Percentiles rank a stretch among this genome's conserved stretches.
These are phyloP conservation scores for Acridotheres tristis DNA, from an alignment of 2,797 vertebrate genomes.

Conservation along the genomic window DNA sequence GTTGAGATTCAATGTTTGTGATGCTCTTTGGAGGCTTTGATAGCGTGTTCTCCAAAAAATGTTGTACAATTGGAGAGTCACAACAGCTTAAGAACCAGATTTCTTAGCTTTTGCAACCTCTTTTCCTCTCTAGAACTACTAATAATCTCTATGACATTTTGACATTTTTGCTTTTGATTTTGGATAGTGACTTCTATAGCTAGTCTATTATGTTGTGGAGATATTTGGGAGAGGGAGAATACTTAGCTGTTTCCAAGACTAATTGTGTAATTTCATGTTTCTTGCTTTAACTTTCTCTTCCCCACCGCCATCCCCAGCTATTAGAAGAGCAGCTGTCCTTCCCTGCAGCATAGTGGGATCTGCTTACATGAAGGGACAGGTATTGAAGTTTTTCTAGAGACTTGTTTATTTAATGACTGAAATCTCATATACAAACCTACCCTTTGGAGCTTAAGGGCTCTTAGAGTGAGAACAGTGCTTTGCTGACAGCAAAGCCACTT, in stretches of 20 bases:
- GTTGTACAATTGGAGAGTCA: not conserved
- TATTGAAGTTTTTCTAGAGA: slow-evolving; percentile 20
- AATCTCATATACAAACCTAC: slow-evolving; percentile 26
- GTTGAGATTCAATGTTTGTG: not conserved
- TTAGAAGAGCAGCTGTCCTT: not conserved
- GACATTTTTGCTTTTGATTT: not conserved
- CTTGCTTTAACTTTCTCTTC: not conserved
- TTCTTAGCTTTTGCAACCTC: not conserved
- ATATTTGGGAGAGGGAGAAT: not conserved
- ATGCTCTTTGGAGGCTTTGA: not conserved
- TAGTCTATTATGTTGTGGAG: not conserved
- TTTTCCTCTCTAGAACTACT: not conserved
- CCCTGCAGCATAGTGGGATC: slow-evolving; percentile 11
- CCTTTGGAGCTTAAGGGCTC: slow-evolving; percentile 18
- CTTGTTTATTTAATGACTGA: slow-evolving; percentile 49
- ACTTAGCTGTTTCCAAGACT: not conserved
- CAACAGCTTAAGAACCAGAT: not conserved
- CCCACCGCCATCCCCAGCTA: not conserved
- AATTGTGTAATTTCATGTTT: not conserved
- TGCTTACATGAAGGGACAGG: slow-evolving; percentile 26
- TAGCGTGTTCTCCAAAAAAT: not conserved
- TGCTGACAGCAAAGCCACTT: not conserved
- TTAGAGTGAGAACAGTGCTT: not conserved
- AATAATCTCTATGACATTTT: not conserved
- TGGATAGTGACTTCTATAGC: not conserved